Conservation (phyloP, 2,888 invertebrate species). For the Pseudeuparius sepicola region DNA sequence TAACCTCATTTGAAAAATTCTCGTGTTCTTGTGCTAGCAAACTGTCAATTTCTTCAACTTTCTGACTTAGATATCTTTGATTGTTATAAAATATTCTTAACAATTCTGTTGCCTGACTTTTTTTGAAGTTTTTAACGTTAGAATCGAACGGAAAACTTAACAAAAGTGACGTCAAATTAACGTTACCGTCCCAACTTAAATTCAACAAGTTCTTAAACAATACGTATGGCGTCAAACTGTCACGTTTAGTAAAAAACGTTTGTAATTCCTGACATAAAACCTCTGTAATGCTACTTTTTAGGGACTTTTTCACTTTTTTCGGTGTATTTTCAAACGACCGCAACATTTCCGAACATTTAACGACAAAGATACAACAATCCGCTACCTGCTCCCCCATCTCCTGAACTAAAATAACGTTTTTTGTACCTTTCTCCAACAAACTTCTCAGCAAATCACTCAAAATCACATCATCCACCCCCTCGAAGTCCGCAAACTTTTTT, state of each 20-base stretch:
- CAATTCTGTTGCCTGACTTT: slow-evolving; percentile 58
- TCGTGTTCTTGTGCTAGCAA: slow-evolving; percentile 40
- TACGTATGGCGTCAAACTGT: slow-evolving; percentile 52
- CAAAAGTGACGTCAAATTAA: slow-evolving; percentile 47
- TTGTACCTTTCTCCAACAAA: slow-evolving; percentile 52
- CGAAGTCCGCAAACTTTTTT: slow-evolving; percentile 49
- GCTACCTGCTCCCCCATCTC: slow-evolving; percentile 56
- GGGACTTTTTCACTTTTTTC: slow-evolving; percentile 34
- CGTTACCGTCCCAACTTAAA: slow-evolving; percentile 55
- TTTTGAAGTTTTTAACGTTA: slow-evolving; percentile 52
- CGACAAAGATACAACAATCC: slow-evolving; percentile 53
- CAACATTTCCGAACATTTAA: slow-evolving; percentile 50
- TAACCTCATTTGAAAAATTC: slow-evolving; percentile 40
- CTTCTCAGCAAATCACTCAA: slow-evolving; percentile 47
- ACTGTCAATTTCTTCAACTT: slow-evolving; percentile 28
- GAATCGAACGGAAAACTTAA: slow-evolving; percentile 50
- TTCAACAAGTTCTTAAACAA: slow-evolving; percentile 57
- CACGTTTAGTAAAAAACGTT: slow-evolving; percentile 53
- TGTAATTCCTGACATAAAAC: slow-evolving; percentile 46
- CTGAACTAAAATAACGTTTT: slow-evolving; percentile 53
- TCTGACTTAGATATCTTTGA: slow-evolving; percentile 39
- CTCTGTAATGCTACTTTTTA: slow-evolving; percentile 38
- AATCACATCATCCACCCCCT: slow-evolving; percentile 45
- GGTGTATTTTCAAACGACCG: slow-evolving; percentile 35
- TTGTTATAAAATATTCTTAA: slow-evolving; percentile 55